These are phyloP conservation scores for Drosophila borealis DNA, from an alignment of 2,888 invertebrate species.

Conservation along the genomic window DNA sequence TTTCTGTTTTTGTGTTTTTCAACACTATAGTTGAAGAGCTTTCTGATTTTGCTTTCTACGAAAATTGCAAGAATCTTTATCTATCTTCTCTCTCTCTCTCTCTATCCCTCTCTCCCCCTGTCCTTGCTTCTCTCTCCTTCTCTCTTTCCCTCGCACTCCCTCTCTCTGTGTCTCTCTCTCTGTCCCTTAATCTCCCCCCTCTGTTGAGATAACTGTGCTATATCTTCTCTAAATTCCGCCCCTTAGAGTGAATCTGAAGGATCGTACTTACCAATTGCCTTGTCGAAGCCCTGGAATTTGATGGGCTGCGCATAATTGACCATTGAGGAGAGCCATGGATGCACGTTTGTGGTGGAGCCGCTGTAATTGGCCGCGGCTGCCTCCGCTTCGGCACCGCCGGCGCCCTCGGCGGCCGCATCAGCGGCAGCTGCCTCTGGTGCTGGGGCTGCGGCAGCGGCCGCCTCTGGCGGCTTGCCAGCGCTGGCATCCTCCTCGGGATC, in stretches of 20 bases:
- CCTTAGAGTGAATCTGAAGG: background rate
- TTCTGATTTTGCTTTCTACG: too few species aligned
- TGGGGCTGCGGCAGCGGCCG: constrained; percentile 82
- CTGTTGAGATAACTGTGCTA: background rate
- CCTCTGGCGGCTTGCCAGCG: constrained; percentile 85
- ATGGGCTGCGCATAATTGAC: constrained; percentile 99
- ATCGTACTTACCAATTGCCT: constrained; percentile 93
- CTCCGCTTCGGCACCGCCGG: constrained; percentile 86
- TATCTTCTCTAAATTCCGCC: background rate
- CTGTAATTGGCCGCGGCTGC: constrained; percentile 93
- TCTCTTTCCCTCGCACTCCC: background rate
- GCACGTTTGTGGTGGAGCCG: constrained; percentile 99
- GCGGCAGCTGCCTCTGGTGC: constrained; percentile 83
- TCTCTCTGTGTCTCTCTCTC: background rate
- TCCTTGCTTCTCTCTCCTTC: background rate
- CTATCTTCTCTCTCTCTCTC: background rate
- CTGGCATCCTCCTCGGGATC: constrained; percentile 95
- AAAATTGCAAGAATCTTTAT: background rate
- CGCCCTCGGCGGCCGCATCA: constrained; percentile 86
- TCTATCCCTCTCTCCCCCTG: background rate
- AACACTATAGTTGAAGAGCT: too few species aligned
- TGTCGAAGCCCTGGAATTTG: constrained; percentile 99
- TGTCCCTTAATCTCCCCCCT: too few species aligned
- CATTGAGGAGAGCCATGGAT: constrained; percentile 99
- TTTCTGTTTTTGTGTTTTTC: too few species aligned